Evolutionary conservation across 2,113 vertebrate genomes (phyloP), one percentile per base, ranked within the genome.

Genomic region (Pica pica): DNA sequence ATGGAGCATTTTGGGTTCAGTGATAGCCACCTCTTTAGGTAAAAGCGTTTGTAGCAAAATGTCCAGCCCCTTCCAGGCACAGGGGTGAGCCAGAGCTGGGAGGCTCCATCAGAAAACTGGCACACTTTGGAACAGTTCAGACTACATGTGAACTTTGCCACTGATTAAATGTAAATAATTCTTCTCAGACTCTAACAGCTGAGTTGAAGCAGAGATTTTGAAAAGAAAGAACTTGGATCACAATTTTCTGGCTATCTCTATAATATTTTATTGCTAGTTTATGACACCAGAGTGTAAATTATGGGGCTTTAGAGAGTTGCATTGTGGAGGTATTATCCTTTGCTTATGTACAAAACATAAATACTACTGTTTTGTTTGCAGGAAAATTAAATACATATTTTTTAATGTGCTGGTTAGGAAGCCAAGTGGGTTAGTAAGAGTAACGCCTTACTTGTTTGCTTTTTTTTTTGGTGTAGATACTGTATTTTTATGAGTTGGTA

Each of bases 251-350:
- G 17, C 46, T 91, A 28, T 94, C 85, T 90, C 71, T 90, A 39
- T 83, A 94, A 67, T 94, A 83, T 77, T 93, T 95, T 93, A 94
- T 69, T 49, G 75, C 52, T 68, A 18, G 0, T 87, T 95, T 92
- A 56, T 90, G 85, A 86, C 59, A 94, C 52, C 10, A 33, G 47
- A 55, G 24, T 95, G 56, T 96, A 77, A 86, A 95, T 93, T 73
- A 88, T 56, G 44, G 24, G 42, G 4, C 67, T 94, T 78, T 83
- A 67, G 90, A 95, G 33, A 46, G 18, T n/a, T 65, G 21, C 9
- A 10, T 42, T 50, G 33, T 61, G 70, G 83, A 87, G 59, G 24
- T 67, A 91, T 85, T 94, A 63, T 74, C 50, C 28, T 87, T 65
- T 95, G 78, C 75, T 87, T 87, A 44, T 31, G 55, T 77, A n/a